phyloP scores from a whole-genome alignment of 2,113 vertebrate species.

The Myotis davidii region DNA sequence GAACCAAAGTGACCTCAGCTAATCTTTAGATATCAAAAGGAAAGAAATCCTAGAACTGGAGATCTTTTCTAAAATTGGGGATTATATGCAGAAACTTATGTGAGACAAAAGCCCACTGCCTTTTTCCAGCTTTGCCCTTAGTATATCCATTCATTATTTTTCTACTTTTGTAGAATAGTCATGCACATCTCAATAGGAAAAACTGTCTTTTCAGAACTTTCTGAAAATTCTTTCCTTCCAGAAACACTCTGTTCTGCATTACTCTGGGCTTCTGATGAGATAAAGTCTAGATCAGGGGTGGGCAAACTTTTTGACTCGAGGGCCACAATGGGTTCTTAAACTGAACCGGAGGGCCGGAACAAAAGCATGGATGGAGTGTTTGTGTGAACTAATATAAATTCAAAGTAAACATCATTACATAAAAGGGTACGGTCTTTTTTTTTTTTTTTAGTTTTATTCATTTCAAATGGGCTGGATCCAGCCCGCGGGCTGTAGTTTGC shows the following conservation, averaged over 20 bases:
- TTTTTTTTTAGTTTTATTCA: too few species aligned
- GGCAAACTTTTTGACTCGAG: too few species aligned
- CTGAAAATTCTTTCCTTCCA: neutral
- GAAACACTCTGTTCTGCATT: neutral
- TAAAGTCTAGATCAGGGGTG: neutral
- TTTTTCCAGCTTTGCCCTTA: neutral
- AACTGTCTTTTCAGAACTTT: neutral
- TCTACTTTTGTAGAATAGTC: neutral
- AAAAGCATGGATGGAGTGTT: too few species aligned
- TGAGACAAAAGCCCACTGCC: neutral
- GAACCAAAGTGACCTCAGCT: neutral
- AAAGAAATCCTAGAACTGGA: neutral
- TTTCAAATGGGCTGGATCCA: too few species aligned
- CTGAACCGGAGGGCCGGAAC: too few species aligned
- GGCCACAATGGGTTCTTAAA: too few species aligned
- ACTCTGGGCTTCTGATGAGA: neutral
- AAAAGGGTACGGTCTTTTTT: too few species aligned
- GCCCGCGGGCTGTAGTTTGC: too few species aligned
- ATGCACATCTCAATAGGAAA: neutral
- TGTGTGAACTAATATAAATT: too few species aligned
- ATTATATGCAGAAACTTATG: neutral
- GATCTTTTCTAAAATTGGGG: neutral
- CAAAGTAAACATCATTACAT: too few species aligned
- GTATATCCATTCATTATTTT: neutral
- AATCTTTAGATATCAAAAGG: neutral